A percentile compares a stretch with the other conserved stretches of the same genome.
Evolutionary conservation across 2,888 invertebrate genomes (phyloP).

Genomic region (Lycocerus yunnanus): DNA sequence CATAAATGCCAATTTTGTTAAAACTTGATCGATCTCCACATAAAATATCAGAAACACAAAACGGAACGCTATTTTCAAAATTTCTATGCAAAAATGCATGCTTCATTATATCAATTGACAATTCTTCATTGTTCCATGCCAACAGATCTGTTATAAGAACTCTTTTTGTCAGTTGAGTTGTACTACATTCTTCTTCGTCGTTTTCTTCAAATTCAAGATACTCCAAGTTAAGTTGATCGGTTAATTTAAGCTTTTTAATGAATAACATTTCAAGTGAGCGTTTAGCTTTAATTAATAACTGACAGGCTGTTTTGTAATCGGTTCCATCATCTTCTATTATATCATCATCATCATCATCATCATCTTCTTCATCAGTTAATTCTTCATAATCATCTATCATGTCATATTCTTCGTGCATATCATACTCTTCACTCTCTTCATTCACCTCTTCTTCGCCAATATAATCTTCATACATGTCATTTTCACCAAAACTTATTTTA

Average conservation of each 20-base stretch:
- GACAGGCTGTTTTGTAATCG: constrained; percentile 4
- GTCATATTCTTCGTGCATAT: too few relatives aligned
- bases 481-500: neutral
- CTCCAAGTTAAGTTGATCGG: neutral
- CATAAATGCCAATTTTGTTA: constrained; percentile 42
- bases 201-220: neutral
- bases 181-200: neutral
- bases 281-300: neutral
- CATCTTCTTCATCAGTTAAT: too few relatives aligned
- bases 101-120: constrained; percentile 57
- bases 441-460: neutral
- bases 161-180: constrained; percentile 22
- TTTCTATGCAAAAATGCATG: constrained; percentile 58
- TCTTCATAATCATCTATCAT: too few relatives aligned
- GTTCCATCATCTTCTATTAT: neutral
- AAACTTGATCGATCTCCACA: constrained; percentile 43
- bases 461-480: neutral
- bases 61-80: constrained; percentile 46
- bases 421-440: too few relatives aligned
- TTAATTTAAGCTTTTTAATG: neutral
- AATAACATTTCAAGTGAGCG: neutral
- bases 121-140: constrained; percentile 61
- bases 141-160: constrained; percentile 45
- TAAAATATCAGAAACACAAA: constrained; percentile 43
- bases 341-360: neutral